Conservation (phyloP, 2,797 vertebrate genomes). For the Bradypus variegatus region DNA sequence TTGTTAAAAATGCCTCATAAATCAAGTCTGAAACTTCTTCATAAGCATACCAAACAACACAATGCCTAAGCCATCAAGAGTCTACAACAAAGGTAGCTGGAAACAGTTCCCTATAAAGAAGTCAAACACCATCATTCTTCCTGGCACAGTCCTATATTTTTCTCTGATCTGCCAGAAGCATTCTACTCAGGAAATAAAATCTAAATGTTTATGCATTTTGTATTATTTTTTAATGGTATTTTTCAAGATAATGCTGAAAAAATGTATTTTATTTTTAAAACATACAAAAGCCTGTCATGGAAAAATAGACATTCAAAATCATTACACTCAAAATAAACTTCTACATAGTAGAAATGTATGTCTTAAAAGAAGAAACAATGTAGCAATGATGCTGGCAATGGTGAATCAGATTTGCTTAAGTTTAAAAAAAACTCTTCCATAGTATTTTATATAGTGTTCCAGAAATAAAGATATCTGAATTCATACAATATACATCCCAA, state of each 20-base stretch:
- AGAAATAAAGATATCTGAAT: neutral
- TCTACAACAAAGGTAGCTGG: neutral
- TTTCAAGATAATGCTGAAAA: neutral
- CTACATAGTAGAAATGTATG: neutral
- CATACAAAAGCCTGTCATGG: neutral
- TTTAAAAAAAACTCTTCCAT: constrained; percentile 36
- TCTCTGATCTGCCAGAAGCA: constrained; percentile 11
- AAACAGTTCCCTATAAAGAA: neutral
- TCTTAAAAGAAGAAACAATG: constrained; percentile 11
- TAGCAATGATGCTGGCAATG: neutral
- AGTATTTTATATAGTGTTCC: constrained; percentile 5
- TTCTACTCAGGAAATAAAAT: neutral
- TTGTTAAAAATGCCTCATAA: constrained; percentile 33
- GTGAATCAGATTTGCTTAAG: constrained; percentile 42
- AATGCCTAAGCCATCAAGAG: neutral
- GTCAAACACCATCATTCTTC: neutral
- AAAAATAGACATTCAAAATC: constrained; percentile 32
- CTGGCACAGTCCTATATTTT: neutral
- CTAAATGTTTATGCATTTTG: constrained; percentile 14
- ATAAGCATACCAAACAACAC: neutral
- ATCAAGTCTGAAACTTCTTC: constrained; percentile 30
- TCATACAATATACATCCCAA: neutral
- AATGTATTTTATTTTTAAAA: neutral
- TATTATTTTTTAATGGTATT: constrained; percentile 29
- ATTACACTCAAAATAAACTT: constrained; percentile 30